Base-by-base conservation (phyloP, 2,113 vertebrate species). In the Triplophysa rosa region DNA sequence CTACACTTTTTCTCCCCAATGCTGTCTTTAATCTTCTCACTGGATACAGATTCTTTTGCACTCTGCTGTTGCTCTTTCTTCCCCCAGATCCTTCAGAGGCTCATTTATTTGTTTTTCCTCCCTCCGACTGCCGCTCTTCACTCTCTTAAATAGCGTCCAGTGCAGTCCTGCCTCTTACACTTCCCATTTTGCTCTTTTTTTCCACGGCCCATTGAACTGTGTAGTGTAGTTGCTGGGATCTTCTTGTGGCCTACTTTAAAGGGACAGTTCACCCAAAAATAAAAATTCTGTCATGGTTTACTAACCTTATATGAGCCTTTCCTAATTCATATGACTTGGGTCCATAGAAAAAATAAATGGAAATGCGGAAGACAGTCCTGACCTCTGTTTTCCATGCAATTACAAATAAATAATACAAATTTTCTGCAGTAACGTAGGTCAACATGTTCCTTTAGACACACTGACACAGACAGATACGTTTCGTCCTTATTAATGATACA, bases 121-220 rank as follows among this genome's bases (percentile, higher is more conserved):
- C 58, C 78, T 26, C 42, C 19, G 0, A 16, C 42, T 49, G 37
- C 14, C n/a, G 12, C 42, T 42, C 45, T 54, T n/a, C 11, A 7
- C 24, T 73, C 12, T 71, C 19, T 61, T 54, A 7, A 52, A 45
- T n/a, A 16, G 29, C 17, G 23, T 65, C 71, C 59, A 9, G 33
- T 40, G n/a, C 54, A 13, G 1, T 6, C 58, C 23, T 26, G 23
- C 42, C 73, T 76, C 45, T 64, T 64, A 49, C 61, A 64, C 61
- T 61, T 17, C 8, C 40, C 16, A 49, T 33, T 33, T 61, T 21
- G 21, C 42, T n/a, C 42, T 37, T 58, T 75, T 76, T 65, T 45
- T 37, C 33, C 33, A 76, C 61, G 65, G 61, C 29, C 73, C 73
- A 76, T 17, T 76, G 73, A 76, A 65, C 73, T 76, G 73, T 76